phyloP scores from a whole-genome alignment of 1,140 invertebrate species.

The Cydia pomonella region DNA sequence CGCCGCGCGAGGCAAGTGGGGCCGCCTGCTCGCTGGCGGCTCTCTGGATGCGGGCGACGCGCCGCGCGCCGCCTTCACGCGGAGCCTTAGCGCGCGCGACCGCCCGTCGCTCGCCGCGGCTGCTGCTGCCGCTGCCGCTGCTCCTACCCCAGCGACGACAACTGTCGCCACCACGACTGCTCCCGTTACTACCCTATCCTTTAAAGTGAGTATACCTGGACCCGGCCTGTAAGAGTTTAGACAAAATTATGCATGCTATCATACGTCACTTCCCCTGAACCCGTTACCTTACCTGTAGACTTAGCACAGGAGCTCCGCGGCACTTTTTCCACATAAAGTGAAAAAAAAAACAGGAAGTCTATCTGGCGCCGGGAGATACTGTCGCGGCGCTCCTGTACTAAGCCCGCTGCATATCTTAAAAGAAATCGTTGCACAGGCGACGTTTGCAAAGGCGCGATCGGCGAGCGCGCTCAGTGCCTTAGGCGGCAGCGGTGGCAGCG shows the following conservation, averaged over 20 bases:
- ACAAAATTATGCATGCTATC: too few species aligned
- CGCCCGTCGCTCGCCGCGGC: constrained; percentile 52
- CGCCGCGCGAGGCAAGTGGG: constrained; percentile 86
- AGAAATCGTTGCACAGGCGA: constrained; percentile 82
- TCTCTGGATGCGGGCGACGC: constrained; percentile 85
- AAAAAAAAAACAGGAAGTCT: too few species aligned
- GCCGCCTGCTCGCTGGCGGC: constrained; percentile 81
- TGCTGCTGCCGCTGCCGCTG: constrained; percentile 50
- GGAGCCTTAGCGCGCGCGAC: constrained; percentile 86
- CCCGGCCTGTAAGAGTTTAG: too few species aligned
- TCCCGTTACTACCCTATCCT: constrained; percentile 38
- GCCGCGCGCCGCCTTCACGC: constrained; percentile 83
- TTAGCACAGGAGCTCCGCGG: too few species aligned
- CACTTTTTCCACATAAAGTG: too few species aligned
- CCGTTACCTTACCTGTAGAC: too few species aligned
- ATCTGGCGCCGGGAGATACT: too few species aligned
- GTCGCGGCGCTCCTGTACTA: too few species aligned
- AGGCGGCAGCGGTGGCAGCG: constrained; percentile 83
- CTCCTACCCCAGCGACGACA: constrained; percentile 47
- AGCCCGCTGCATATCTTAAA: neutral
- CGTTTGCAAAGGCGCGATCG: constrained; percentile 82
- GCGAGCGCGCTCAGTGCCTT: constrained; percentile 54
- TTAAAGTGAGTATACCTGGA: constrained; percentile 45
- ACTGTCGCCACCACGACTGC: constrained; percentile 29
- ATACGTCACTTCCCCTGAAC: too few species aligned